A percentile compares a stretch with the other conserved stretches of the same genome.
Conservation (phyloP, 2,797 vertebrate genomes). For the Pseudochirops corinnae region DNA sequence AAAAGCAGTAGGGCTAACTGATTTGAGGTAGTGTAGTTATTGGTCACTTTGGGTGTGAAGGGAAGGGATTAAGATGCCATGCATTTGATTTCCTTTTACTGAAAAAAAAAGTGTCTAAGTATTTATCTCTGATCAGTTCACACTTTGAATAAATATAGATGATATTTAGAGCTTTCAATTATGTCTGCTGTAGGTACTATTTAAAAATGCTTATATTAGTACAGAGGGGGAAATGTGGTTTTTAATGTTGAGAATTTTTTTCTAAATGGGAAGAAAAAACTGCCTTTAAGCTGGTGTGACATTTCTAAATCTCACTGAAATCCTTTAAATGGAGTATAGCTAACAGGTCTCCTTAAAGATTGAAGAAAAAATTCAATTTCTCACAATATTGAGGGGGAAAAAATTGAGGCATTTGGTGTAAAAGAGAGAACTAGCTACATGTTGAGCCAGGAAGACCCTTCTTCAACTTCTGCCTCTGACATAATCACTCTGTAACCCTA, state of each 20-base stretch:
- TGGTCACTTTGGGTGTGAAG: not conserved
- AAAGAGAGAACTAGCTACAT: not conserved
- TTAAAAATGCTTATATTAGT: not conserved
- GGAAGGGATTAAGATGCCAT: not conserved
- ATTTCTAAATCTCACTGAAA: not conserved
- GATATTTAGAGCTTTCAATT: not conserved
- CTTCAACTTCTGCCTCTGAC: not conserved
- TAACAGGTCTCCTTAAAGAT: not conserved
- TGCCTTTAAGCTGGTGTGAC: not conserved
- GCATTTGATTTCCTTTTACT: not conserved
- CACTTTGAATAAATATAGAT: not conserved
- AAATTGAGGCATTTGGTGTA: not conserved
- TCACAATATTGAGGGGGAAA: not conserved
- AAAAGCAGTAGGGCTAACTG: not conserved
- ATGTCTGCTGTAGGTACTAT: not conserved
- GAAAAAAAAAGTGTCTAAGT: not conserved
- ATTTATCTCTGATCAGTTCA: not conserved
- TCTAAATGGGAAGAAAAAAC: not conserved
- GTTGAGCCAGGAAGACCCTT: not conserved
- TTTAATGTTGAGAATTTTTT: not conserved
- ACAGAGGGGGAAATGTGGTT: not conserved
- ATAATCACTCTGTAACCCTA: not conserved
- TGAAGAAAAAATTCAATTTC: not conserved
- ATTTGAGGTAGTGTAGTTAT: not conserved
- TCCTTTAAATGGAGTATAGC: not conserved